Percentiles rank a stretch among this genome's conserved stretches.
Conservation (phyloP, 2,113 vertebrate genomes). For the Mobula hypostoma region DNA sequence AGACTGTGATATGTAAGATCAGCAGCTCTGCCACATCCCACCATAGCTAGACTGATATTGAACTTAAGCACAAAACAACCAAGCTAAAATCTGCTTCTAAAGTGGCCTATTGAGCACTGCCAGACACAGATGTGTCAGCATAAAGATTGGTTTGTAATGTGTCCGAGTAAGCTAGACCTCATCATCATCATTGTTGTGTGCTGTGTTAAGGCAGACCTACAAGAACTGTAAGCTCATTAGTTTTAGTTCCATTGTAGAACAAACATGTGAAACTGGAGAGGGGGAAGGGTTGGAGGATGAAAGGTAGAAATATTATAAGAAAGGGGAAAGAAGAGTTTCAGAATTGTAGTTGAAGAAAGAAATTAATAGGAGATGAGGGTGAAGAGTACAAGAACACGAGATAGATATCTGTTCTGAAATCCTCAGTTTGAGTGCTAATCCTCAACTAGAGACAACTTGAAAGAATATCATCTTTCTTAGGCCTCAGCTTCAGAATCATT, state of each 20-base stretch:
- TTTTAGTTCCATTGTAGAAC: background rate
- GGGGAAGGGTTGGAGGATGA: background rate
- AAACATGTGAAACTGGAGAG: background rate
- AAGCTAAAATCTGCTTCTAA: slow-evolving; percentile 4
- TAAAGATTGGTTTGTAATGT: background rate
- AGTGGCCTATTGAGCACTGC: background rate
- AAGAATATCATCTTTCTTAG: background rate
- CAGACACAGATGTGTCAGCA: slow-evolving; percentile 23
- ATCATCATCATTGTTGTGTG: no score
- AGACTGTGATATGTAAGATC: background rate
- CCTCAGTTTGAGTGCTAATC: background rate
- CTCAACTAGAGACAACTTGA: background rate
- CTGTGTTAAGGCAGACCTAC: no score
- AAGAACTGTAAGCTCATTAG: background rate
- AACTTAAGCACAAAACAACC: background rate
- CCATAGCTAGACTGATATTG: slow-evolving; percentile 1
- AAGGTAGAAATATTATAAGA: background rate
- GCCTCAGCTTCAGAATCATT: background rate
- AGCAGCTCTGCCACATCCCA: background rate
- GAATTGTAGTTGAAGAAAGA: background rate
- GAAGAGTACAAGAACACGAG: background rate
- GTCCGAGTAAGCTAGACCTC: background rate
- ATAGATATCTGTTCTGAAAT: background rate
- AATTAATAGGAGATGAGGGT: background rate
- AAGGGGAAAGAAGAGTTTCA: background rate